Conservation (phyloP, 2,113 vertebrate genomes). For the Salvelinus sp. region DNA sequence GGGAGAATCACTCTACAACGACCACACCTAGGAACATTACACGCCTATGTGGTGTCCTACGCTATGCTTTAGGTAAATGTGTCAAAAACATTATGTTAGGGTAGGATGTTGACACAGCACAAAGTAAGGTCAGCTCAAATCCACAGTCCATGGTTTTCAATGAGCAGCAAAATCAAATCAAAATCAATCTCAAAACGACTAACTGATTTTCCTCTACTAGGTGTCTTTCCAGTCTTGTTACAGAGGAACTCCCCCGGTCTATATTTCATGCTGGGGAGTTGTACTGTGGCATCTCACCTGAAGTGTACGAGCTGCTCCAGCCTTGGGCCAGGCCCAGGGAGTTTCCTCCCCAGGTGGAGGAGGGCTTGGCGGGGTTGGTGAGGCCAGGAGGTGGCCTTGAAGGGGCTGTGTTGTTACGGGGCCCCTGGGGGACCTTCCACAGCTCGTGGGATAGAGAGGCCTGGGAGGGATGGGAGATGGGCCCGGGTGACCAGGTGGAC, state of each 20-base stretch:
- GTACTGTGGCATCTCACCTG: constrained; percentile 71
- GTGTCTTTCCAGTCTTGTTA: too few species aligned
- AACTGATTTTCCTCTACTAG: too few species aligned
- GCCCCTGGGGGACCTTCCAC: constrained; percentile 89
- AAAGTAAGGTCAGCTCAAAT: too few species aligned
- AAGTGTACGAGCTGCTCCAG: constrained; percentile 92
- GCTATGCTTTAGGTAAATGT: too few species aligned
- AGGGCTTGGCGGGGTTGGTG: constrained; percentile 91
- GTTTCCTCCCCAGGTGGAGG: constrained; percentile 91
- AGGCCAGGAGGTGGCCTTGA: constrained; percentile 93
- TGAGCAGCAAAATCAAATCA: too few species aligned
- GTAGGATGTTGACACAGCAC: too few species aligned
- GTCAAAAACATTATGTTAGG: too few species aligned
- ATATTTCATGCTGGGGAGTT: too few species aligned
- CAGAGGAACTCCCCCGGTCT: too few species aligned
- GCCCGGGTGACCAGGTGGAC: constrained; percentile 93
- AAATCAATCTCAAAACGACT: too few species aligned
- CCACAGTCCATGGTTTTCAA: too few species aligned
- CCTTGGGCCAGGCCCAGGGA: constrained; percentile 80
- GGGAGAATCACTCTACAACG: not conserved
- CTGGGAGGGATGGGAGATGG: constrained; percentile 87
- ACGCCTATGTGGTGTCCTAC: too few species aligned
- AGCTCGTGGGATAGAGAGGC: constrained; percentile 93
- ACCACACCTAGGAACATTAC: not conserved
- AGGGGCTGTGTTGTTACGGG: constrained; percentile 86